phyloP scores from a whole-genome alignment of 2,113 vertebrate species.

The Camelus dromedarius region DNA sequence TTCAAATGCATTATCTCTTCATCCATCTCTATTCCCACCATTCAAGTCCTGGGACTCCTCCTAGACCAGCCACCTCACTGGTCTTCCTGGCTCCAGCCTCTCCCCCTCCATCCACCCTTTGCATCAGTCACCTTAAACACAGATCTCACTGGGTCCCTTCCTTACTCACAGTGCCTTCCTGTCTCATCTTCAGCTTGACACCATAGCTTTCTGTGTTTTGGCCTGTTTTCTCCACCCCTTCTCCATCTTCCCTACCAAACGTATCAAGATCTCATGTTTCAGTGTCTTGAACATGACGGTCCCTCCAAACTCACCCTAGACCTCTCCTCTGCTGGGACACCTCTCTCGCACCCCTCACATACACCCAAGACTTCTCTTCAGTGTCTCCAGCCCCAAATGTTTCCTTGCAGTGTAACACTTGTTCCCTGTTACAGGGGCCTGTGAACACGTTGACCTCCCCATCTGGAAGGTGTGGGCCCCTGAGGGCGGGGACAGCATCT shows the following conservation, averaged over 20 bases:
- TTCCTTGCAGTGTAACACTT: background rate
- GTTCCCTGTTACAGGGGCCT: background rate
- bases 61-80: too few species aligned
- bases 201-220: fast-evolving
- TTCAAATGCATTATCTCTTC: background rate
- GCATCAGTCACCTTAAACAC: background rate
- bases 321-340: background rate
- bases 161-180: background rate
- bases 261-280: fast-evolving
- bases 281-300: fast-evolving
- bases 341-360: too few species aligned
- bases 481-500: background rate
- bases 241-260: background rate
- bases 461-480: background rate
- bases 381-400: background rate
- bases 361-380: background rate
- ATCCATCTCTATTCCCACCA: background rate
- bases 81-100: background rate
- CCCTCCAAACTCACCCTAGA: background rate
- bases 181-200: background rate
- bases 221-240: background rate
- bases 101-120: background rate
- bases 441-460: background rate
- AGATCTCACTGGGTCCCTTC: background rate
- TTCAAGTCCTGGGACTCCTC: background rate